A percentile compares a stretch with the other conserved stretches of the same genome.
Evolutionary conservation across 1,140 invertebrate species (phyloP).

Genomic region (Gonatopus flavifemur): DNA sequence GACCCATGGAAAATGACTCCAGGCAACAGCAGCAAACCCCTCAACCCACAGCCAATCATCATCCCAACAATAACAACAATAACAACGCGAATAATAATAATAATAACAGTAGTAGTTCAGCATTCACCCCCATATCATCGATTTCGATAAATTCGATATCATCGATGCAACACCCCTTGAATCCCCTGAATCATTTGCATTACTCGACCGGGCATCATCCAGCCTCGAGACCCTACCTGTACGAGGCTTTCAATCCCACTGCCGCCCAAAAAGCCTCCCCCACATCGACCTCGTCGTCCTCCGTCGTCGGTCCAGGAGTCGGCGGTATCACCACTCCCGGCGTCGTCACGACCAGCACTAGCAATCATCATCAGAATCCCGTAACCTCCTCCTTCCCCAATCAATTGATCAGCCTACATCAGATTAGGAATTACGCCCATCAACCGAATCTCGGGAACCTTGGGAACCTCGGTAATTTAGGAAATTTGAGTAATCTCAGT

Average conservation of each 20-base stretch:
- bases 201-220: slow-evolving; percentile 63
- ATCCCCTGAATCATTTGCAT: slow-evolving; percentile 69
- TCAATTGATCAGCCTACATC: slow-evolving; percentile 92
- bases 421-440: slow-evolving; percentile 95
- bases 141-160: slow-evolving; percentile 69
- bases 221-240: slow-evolving; percentile 82
- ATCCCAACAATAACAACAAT: slow-evolving; percentile 47
- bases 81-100: slow-evolving; percentile 46
- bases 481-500: slow-evolving; percentile 51
- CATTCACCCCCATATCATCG: slow-evolving; percentile 87
- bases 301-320: slow-evolving; percentile 22
- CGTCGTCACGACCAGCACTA: slow-evolving; percentile 40
- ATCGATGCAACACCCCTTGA: slow-evolving; percentile 59
- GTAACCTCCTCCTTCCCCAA: slow-evolving; percentile 86
- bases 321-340: too few relatives aligned
- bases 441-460: slow-evolving; percentile 71
- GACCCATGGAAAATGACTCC: slow-evolving; percentile 51
- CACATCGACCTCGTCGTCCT: slow-evolving; percentile 45
- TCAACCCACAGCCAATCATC: slow-evolving; percentile 54
- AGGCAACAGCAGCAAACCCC: slow-evolving; percentile 55
- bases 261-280: slow-evolving; percentile 52
- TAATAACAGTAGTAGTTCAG: slow-evolving; percentile 79
- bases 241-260: slow-evolving; percentile 87
- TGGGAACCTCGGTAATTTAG: slow-evolving; percentile 49
- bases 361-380: slow-evolving; percentile 57